phyloP scores from a whole-genome alignment of 2,113 vertebrate species.

The Connochaetes taurinus region DNA sequence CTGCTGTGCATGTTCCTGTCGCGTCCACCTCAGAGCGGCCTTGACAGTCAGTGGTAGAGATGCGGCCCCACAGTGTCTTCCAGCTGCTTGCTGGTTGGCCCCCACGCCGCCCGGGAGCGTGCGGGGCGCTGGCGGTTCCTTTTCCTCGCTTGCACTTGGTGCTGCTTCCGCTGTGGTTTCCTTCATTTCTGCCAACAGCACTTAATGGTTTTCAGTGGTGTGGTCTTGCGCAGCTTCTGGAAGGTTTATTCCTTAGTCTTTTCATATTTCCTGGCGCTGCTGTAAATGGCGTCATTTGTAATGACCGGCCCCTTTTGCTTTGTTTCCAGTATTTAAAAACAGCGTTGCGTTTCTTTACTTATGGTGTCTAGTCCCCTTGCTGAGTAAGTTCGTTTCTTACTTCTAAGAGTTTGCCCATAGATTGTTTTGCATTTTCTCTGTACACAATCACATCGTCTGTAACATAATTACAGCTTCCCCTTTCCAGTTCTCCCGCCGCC shows the following conservation, averaged over 20 bases:
- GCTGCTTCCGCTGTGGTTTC: not conserved
- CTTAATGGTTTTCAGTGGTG: not conserved
- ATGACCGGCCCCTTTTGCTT: not conserved
- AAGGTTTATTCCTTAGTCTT: not conserved
- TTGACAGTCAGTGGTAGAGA: not conserved
- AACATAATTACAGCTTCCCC: not conserved
- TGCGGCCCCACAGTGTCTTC: not conserved
- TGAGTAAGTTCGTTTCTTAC: not conserved
- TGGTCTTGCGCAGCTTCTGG: not conserved
- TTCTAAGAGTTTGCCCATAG: not conserved
- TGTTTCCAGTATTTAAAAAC: not conserved
- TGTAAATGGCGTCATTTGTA: not conserved
- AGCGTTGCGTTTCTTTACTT: no score
- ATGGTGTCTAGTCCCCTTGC: not conserved
- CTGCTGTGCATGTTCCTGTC: not conserved
- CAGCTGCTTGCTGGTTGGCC: no score
- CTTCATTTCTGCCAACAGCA: accelerated
- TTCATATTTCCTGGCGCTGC: no score
- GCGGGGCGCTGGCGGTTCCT: accelerated
- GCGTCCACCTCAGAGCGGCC: not conserved
- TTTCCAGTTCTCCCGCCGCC: not conserved
- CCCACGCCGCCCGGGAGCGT: no score
- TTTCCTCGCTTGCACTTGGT: no score
- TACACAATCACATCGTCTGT: not conserved
- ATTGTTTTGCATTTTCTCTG: not conserved